Evolutionary conservation across 2,797 vertebrate species (phyloP).

Genomic region (Mus caroli): DNA sequence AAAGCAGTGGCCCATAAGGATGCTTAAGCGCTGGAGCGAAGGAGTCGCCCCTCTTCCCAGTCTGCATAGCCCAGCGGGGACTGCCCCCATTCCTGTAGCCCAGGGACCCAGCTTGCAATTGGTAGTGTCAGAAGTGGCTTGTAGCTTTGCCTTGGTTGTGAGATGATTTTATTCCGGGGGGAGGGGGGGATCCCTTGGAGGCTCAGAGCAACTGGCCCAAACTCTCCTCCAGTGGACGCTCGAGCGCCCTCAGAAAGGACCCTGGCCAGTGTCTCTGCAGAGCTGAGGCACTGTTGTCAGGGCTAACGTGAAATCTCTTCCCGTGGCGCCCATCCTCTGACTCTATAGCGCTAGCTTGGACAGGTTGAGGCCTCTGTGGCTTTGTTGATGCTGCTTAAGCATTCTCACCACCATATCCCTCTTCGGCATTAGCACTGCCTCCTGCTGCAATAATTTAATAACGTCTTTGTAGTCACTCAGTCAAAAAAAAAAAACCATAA

Average conservation of each 20-base stretch:
- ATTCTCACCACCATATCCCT: background rate
- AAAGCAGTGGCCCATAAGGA: slow-evolving; percentile 44
- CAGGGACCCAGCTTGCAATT: slow-evolving; percentile 59
- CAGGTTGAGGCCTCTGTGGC: slow-evolving; percentile 70
- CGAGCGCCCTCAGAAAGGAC: slow-evolving; percentile 71
- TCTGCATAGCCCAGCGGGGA: slow-evolving; percentile 24
- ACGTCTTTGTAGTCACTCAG: slow-evolving; percentile 82
- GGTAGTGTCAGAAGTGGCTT: slow-evolving; percentile 69
- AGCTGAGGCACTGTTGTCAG: slow-evolving; percentile 74
- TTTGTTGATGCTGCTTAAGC: slow-evolving; percentile 37
- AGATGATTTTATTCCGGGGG: slow-evolving; percentile 78
- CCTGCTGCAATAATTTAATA: slow-evolving; percentile 82
- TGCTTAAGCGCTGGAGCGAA: slow-evolving; percentile 25
- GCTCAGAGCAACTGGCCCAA: slow-evolving; percentile 65
- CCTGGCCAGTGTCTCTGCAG: slow-evolving; percentile 79
- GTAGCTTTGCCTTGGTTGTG: slow-evolving; percentile 68
- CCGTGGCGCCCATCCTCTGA: slow-evolving; percentile 69
- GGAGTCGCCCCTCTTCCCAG: slow-evolving; percentile 60
- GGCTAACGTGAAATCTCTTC: slow-evolving; percentile 82
- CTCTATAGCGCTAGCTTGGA: slow-evolving; percentile 54
- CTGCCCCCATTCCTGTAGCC: slow-evolving; percentile 64
- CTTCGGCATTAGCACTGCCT: slow-evolving; percentile 75
- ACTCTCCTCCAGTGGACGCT: slow-evolving; percentile 69
- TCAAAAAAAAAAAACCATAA: background rate
- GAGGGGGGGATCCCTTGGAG: slow-evolving; percentile 48